Conservation (phyloP, 2,797 vertebrate species). For the Acanthurus tractus region DNA sequence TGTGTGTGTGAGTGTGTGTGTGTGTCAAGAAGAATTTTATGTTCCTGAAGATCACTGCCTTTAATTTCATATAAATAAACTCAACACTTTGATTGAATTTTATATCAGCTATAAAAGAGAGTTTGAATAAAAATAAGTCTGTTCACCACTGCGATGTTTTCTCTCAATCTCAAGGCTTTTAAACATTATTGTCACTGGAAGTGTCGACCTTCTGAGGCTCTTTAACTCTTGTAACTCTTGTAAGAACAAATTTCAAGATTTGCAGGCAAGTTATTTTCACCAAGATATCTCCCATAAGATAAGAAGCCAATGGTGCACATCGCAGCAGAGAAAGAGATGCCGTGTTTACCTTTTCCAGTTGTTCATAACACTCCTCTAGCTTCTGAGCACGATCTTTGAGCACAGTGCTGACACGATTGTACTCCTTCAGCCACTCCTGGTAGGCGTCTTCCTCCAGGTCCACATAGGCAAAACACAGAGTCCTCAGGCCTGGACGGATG, state of each 20-base stretch:
- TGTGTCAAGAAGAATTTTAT: background rate
- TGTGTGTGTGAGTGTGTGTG: background rate
- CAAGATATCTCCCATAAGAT: too few species aligned
- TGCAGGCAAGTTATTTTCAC: too few species aligned
- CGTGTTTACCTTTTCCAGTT: slow-evolving; percentile 92
- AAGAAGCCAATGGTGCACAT: too few species aligned
- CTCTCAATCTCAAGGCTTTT: too few species aligned
- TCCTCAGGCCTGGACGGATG: slow-evolving; percentile 88
- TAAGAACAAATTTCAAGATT: too few species aligned
- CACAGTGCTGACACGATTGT: slow-evolving; percentile 90
- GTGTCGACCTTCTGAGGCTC: too few species aligned
- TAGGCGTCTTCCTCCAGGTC: slow-evolving; percentile 92
- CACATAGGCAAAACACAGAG: slow-evolving; percentile 95
- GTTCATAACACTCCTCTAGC: slow-evolving; percentile 96
- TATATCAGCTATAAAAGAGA: background rate
- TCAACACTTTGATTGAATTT: background rate
- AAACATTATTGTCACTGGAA: too few species aligned
- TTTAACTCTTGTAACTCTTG: too few species aligned
- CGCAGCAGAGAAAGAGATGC: background rate
- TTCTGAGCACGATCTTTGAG: slow-evolving; percentile 93
- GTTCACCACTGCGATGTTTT: too few species aligned
- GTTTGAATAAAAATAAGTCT: background rate
- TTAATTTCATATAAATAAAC: background rate
- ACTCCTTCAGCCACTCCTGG: slow-evolving; percentile 92
- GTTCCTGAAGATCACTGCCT: background rate